These are phyloP conservation scores for Chunga burmeisteri DNA, from an alignment of 2,113 vertebrate species.

Conservation along the genomic window DNA sequence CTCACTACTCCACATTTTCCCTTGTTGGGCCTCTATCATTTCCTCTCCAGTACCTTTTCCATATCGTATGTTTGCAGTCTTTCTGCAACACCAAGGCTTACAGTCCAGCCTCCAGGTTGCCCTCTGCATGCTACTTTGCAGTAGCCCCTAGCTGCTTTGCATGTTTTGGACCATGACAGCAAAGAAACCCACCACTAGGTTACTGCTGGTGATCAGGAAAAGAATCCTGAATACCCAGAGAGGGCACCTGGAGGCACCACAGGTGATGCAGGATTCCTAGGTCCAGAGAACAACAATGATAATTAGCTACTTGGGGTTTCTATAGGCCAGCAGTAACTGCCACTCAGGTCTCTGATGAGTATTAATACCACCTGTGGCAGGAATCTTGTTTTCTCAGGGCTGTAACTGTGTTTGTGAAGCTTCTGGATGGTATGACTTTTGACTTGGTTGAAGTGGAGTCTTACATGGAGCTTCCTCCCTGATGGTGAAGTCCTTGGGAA, in stretches of 20 bases:
- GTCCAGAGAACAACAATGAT: not conserved
- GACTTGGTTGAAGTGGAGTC: slow-evolving; percentile 64
- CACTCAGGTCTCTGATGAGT: not conserved
- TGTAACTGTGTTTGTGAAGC: slow-evolving; percentile 45
- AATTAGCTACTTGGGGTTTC: not conserved
- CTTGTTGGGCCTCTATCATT: not conserved
- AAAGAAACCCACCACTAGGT: not conserved
- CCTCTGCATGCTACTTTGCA: not conserved
- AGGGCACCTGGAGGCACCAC: not conserved
- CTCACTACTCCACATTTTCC: not conserved
- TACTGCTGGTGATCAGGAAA: not conserved
- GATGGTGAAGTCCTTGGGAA: slow-evolving; percentile 77
- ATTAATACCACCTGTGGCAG: not conserved
- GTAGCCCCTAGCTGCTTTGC: not conserved
- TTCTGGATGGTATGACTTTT: not conserved
- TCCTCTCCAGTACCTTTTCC: not conserved
- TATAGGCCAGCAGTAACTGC: not conserved
- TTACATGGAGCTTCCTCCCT: slow-evolving; percentile 75
- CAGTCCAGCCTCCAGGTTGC: not conserved
- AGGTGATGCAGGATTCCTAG: not conserved
- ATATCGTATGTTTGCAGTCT: not conserved
- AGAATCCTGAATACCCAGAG: not conserved
- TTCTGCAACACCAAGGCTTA: not conserved
- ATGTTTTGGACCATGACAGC: not conserved
- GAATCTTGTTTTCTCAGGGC: not conserved